A percentile compares a stretch with the other conserved stretches of the same genome.
Evolutionary conservation across 2,113 vertebrate species (phyloP).

Genomic region (Apteryx owenii): DNA sequence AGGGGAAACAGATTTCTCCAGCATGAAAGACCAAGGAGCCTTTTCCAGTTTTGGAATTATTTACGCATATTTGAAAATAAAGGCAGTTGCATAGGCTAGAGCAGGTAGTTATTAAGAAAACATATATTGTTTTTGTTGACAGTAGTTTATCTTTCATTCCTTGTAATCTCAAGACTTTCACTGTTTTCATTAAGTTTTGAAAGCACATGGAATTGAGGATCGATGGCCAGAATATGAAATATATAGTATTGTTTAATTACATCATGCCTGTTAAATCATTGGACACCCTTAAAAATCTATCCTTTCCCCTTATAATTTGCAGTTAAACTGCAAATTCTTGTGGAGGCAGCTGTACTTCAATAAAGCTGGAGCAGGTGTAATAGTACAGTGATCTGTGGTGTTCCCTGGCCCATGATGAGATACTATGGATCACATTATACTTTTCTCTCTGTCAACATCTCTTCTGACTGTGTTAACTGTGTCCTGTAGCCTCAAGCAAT

Average conservation of each 20-base stretch:
- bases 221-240: not conserved
- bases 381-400: not conserved
- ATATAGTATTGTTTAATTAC: not conserved
- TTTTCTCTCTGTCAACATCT: not conserved
- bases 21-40: not conserved
- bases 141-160: not conserved
- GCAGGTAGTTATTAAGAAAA: not conserved
- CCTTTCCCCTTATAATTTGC: not conserved
- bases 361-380: not conserved
- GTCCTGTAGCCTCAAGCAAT: not conserved
- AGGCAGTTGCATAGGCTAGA: not conserved
- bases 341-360: not conserved
- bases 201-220: not conserved
- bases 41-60: not conserved
- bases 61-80: not conserved
- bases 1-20: not conserved
- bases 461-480: not conserved
- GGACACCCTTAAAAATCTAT: not conserved
- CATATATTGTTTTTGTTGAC: not conserved
- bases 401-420: not conserved
- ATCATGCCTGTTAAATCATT: not conserved
- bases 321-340: not conserved
- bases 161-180: not conserved
- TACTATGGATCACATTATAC: rapidly evolving
- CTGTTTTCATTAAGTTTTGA: not conserved